phyloP scores from a whole-genome alignment of 1,140 invertebrate species.

The Ips typographus region DNA sequence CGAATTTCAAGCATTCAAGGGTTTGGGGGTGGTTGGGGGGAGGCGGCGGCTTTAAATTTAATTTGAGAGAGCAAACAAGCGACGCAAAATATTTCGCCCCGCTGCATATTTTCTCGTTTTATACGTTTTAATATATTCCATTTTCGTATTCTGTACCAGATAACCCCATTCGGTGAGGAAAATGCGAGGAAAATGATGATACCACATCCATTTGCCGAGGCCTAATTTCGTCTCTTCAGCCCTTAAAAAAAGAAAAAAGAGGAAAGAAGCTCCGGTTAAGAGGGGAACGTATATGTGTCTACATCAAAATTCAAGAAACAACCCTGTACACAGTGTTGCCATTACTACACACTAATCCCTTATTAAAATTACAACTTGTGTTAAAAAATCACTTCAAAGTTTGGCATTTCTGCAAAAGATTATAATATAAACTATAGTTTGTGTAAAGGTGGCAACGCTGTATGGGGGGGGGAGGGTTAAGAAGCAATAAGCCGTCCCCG shows the following conservation, averaged over 20 bases:
- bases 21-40: too few species aligned
- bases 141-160: constrained; percentile 34
- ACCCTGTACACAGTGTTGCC: constrained; percentile 7
- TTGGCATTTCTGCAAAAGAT: too few species aligned
- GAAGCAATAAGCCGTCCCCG: constrained; percentile 29
- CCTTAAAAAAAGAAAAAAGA: constrained; percentile 21
- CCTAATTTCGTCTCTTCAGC: constrained; percentile 35
- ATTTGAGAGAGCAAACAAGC: constrained; percentile 23
- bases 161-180: constrained; percentile 29
- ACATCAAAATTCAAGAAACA: constrained; percentile 37
- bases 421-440: too few species aligned
- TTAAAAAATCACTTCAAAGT: too few species aligned
- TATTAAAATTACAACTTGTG: too few species aligned
- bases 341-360: background rate
- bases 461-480: background rate
- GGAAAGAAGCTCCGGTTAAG: background rate
- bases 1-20: too few species aligned
- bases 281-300: constrained; percentile 26
- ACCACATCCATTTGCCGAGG: constrained; percentile 36
- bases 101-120: constrained; percentile 28
- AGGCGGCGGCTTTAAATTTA: constrained; percentile 4
- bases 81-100: constrained; percentile 18
- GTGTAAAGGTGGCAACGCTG: constrained; percentile 15
- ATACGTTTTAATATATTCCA: constrained; percentile 37
- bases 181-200: constrained; percentile 37